These are phyloP conservation scores for Drosophila ananassae DNA, from an alignment of 1,140 invertebrate species.

Conservation along the genomic window DNA sequence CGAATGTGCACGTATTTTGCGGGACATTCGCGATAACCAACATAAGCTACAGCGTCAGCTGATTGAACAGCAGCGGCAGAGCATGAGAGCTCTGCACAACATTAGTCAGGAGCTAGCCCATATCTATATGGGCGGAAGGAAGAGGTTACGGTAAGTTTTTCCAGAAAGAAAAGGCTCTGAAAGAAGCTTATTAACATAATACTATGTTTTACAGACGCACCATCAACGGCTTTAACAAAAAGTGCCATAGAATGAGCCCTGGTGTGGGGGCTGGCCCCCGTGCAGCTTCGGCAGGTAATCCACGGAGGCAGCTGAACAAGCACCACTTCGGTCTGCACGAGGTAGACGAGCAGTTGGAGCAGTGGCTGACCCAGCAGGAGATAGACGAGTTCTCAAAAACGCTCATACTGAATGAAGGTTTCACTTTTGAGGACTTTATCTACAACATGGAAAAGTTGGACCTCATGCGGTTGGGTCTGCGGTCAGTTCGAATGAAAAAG, in stretches of 20 bases:
- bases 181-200: not conserved
- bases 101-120: constrained; percentile 77
- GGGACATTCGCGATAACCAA: constrained; percentile 71
- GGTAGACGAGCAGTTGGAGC: constrained; percentile 85
- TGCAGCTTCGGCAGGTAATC: constrained; percentile 42
- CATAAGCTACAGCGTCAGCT: constrained; percentile 67
- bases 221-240: constrained; percentile 76
- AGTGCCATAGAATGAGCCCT: constrained; percentile 75
- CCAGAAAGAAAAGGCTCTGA: not conserved
- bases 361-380: constrained; percentile 86
- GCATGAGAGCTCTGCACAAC: constrained; percentile 67
- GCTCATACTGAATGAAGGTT: constrained; percentile 90
- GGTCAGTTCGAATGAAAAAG: constrained; percentile 84
- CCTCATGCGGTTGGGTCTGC: constrained; percentile 89
- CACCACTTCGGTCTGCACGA: constrained; percentile 88
- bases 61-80: constrained; percentile 83
- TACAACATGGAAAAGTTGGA: constrained; percentile 91
- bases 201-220: constrained; percentile 56
- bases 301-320: constrained; percentile 59
- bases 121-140: constrained; percentile 71
- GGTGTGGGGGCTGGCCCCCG: constrained; percentile 42
- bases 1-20: constrained; percentile 69
- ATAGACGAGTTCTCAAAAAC: constrained; percentile 86
- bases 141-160: constrained; percentile 56
- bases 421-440: constrained; percentile 91